Conservation (phyloP, 2,113 vertebrate species). For the Fregata magnificens region DNA sequence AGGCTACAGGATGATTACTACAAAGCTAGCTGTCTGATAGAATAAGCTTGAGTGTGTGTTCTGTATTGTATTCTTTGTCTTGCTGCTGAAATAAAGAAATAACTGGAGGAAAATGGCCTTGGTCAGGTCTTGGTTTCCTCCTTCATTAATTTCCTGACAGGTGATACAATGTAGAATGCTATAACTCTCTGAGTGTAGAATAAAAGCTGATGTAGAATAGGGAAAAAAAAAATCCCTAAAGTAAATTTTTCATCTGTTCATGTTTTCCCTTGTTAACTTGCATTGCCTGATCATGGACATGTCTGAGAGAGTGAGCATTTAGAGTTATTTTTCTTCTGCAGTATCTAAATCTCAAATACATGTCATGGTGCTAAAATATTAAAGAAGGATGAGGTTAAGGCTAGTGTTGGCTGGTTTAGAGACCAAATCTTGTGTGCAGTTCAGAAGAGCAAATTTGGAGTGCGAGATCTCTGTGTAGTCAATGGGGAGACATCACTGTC, state of each 20-base stretch:
- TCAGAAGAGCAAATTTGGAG: not conserved
- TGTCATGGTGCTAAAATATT: not conserved
- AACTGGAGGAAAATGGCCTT: not conserved
- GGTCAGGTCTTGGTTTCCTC: not conserved
- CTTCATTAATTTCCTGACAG: not conserved
- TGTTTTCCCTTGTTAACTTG: not conserved
- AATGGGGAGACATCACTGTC: not conserved
- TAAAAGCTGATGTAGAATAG: not conserved
- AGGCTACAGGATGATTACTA: not conserved
- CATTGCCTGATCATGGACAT: not conserved
- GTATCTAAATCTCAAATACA: not conserved
- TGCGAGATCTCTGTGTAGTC: not conserved
- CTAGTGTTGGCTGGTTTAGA: not conserved
- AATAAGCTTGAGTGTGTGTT: not conserved
- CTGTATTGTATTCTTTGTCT: not conserved
- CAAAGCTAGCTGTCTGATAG: not conserved
- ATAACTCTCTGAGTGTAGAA: not conserved
- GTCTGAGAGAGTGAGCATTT: not conserved
- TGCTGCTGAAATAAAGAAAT: not conserved
- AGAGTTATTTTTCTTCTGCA: not conserved
- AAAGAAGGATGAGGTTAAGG: not conserved
- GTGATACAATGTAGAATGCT: not conserved
- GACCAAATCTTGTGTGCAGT: not conserved
- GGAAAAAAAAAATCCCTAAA: not conserved
- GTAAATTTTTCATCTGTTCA: not conserved